Conservation (phyloP, 2,797 vertebrate species). For the Trichosurus vulpecula region DNA sequence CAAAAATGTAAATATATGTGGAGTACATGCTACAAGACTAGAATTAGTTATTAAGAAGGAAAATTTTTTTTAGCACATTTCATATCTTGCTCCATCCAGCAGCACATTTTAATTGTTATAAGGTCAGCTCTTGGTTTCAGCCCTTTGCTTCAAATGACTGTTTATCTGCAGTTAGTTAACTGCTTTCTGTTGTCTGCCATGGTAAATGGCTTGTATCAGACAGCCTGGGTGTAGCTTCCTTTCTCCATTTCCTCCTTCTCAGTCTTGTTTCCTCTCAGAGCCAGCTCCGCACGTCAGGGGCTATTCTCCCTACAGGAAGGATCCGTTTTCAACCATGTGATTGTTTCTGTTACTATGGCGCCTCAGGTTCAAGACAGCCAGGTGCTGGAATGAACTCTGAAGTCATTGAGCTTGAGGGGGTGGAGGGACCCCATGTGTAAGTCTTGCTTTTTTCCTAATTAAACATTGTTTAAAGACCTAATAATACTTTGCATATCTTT, state of each 20-base stretch:
- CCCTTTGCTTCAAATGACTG: slow-evolving; percentile 32
- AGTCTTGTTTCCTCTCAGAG: slow-evolving; percentile 88
- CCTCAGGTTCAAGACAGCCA: slow-evolving; percentile 73
- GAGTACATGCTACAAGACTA: not conserved
- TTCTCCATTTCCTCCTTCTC: slow-evolving; percentile 92
- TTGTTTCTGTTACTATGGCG: slow-evolving; percentile 75
- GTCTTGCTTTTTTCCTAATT: not conserved
- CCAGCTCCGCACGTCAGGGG: slow-evolving; percentile 78
- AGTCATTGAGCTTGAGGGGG: slow-evolving; percentile 42
- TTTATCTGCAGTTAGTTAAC: slow-evolving; percentile 48
- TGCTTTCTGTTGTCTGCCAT: slow-evolving; percentile 50
- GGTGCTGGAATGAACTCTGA: slow-evolving; percentile 46
- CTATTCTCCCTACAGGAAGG: slow-evolving; percentile 91
- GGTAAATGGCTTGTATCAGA: slow-evolving; percentile 57
- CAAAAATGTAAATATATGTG: too few species aligned
- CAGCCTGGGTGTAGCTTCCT: slow-evolving; percentile 92
- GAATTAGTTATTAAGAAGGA: not conserved
- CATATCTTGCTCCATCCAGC: not conserved
- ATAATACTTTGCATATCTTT: not conserved
- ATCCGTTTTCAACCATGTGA: slow-evolving; percentile 74
- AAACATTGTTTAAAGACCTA: slow-evolving; percentile 20
- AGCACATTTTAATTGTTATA: not conserved
- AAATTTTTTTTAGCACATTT: not conserved
- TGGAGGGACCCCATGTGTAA: not conserved
- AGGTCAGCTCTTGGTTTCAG: slow-evolving; percentile 15